Evolutionary conservation across 1,140 invertebrate genomes (phyloP), one percentile per base, ranked within the genome.

Genomic region (Parasteatoda tepidariorum): DNA sequence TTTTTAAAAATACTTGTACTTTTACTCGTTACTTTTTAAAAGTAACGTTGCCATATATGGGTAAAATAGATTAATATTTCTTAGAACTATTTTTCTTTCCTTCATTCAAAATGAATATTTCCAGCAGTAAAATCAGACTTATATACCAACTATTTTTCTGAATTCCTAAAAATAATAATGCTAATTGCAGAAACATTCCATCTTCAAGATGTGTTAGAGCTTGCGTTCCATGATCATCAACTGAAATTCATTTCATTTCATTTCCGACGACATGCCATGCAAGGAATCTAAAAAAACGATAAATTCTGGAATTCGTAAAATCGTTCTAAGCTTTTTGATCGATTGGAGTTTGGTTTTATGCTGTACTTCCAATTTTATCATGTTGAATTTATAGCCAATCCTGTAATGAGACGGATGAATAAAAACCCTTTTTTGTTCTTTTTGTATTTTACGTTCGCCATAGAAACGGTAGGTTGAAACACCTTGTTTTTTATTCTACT

Each of bases 331-430:
- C 38, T 13, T 48, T 59, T n/a, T 59, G 57, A 33, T 66, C 26
- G 26, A 66, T 66, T 34, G 9, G 6, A 38, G 34, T 38, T n/a
- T 11, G 31, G 7, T 38, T 68, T 38, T 34, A 38, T 24, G 31
- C 30, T 38, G 13, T 68, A 18, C 15, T 68, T 55, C 5, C 48
- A n/a, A 54, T 31, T 55, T 55, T 71, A 55, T 66, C 24, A 33
- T 24, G 18, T 33, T 31, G 18, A 54, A 55, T 71, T 71, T 71
- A 71, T 71, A 24, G 41, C 18, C 41, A 71, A 71, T 55, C 22
- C 41, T 71, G 38, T 55, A 55, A 71, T 71, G 68, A 71, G 24
- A 28, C 11, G 26, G 30, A 11, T 15, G 62, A 33, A 66, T 55
- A 18, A 54, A 55, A 55, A 55, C 11, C 30, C 26, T 22, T 26